Evolutionary conservation across 1,140 invertebrate species (phyloP), one percentile per base, ranked within the genome.

Genomic region (Calliopsis andreniformis): DNA sequence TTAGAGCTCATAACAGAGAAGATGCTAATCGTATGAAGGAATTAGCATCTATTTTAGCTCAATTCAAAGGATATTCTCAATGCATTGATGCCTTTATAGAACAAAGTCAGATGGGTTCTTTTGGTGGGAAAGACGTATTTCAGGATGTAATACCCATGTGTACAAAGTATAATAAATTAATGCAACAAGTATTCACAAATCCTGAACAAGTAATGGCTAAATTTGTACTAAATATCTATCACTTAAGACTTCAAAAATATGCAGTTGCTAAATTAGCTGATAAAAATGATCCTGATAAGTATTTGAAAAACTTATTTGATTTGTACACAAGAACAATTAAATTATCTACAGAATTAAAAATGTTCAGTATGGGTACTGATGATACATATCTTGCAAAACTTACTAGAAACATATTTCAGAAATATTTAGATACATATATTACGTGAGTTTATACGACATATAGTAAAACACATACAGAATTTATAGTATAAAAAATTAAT

Each of bases 161-260:
- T 92, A 95, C 96, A 81, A 96, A 96, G 86, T 98, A 98, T 87
- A 96, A 98, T 87, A 94, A 95, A 73, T 94, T 99, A 1, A 98
- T 99, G 76, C 95, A 96, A 88, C 95, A 96, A 91, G 98, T 99
- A 0, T 99, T 99, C 88, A 95, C 95, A n/a, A 98, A 98, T 92
- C 97, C 98, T 0, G 97, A 99, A 80, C 97, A 98, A 94, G 98
- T 99, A 0, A 99, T 99, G 97, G 96, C 96, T 45, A 99, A 99
- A 92, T 98, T 99, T 93, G 96, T 99, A 39, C 92, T 99, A 2
- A 99, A 99, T 87, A 97, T 99, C 72, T 99, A 98, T 91, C 97
- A 99, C 86, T 93, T 97, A 6, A 97, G 98, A 90, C 92, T 99
- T 45, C 96, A 98, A 93, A 96, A 97, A 86, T 96, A 97, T 88